phyloP scores from a whole-genome alignment of 2,888 invertebrate genomes.

The Metellina segmentata region DNA sequence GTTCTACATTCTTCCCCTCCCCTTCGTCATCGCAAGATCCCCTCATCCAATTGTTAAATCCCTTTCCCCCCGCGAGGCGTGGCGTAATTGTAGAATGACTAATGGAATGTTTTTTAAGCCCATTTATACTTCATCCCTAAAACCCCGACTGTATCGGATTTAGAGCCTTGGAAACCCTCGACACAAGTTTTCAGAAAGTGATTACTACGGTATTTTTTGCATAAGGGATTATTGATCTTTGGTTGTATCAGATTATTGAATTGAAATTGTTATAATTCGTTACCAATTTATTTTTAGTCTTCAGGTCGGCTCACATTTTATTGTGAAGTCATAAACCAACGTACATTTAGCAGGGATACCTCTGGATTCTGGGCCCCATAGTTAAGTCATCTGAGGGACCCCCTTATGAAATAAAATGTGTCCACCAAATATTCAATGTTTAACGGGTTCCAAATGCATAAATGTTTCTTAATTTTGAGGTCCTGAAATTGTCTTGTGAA shows the following conservation, averaged over 20 bases:
- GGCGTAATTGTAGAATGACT: neutral
- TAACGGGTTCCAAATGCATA: too few species aligned
- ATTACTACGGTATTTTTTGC: neutral
- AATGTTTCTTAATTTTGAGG: too few species aligned
- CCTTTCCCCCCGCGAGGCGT: neutral
- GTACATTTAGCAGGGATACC: too few species aligned
- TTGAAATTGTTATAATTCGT: neutral
- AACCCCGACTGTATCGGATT: neutral
- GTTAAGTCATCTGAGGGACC: too few species aligned
- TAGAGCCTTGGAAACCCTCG: neutral
- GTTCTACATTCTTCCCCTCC: neutral
- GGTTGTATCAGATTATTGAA: neutral
- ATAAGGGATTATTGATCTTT: neutral
- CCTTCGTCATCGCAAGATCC: neutral
- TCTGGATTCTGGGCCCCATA: too few species aligned
- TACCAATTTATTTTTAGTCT: too few species aligned
- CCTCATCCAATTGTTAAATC: neutral
- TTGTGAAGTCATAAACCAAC: too few species aligned
- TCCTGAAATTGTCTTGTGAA: too few species aligned
- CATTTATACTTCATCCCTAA: neutral
- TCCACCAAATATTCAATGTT: too few species aligned
- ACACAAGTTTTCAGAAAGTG: neutral
- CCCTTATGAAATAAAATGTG: too few species aligned
- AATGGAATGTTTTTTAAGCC: neutral
- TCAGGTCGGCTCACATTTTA: too few species aligned